Evolutionary conservation across 2,888 invertebrate genomes (phyloP).

Genomic region (Tinea semifulvella): DNA sequence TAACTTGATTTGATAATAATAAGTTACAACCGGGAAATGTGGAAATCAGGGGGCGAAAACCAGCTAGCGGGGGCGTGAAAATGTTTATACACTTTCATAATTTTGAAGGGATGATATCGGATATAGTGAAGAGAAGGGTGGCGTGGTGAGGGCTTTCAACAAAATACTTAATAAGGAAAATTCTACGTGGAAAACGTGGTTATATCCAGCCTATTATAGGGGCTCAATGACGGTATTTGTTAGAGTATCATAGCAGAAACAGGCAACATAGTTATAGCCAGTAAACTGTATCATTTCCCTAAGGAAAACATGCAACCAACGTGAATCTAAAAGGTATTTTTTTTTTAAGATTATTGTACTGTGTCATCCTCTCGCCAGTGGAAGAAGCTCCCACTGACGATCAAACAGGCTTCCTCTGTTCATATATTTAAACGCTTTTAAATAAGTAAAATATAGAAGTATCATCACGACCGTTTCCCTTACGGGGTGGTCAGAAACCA

Average conservation of each 20-base stretch:
- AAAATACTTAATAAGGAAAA: conserved; percentile 59
- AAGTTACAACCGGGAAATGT: conserved; percentile 49
- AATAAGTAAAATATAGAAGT: no score
- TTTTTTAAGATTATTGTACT: neutral
- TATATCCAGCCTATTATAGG: conserved; percentile 41
- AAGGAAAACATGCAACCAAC: neutral
- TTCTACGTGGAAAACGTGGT: conserved; percentile 50
- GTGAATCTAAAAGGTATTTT: neutral
- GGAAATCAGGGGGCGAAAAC: conserved; percentile 44
- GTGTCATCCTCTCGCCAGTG: no score
- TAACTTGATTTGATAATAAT: conserved; percentile 66
- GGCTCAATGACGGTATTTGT: conserved; percentile 19
- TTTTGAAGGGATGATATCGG: conserved; percentile 61
- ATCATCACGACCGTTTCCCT: no score
- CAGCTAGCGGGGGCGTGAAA: conserved; percentile 47
- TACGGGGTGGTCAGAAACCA: no score
- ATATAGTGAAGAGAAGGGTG: conserved; percentile 43
- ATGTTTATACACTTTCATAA: conserved; percentile 67
- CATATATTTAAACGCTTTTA: no score
- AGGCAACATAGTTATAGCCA: neutral
- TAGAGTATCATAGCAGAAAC: conserved; percentile 7
- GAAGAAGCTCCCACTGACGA: no score
- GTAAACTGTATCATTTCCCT: neutral
- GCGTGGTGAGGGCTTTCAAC: conserved; percentile 48
- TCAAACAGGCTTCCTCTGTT: no score